These are phyloP conservation scores for Coelogynopora nodosa DNA, from an alignment of 2,888 invertebrate species.

Conservation along the genomic window DNA sequence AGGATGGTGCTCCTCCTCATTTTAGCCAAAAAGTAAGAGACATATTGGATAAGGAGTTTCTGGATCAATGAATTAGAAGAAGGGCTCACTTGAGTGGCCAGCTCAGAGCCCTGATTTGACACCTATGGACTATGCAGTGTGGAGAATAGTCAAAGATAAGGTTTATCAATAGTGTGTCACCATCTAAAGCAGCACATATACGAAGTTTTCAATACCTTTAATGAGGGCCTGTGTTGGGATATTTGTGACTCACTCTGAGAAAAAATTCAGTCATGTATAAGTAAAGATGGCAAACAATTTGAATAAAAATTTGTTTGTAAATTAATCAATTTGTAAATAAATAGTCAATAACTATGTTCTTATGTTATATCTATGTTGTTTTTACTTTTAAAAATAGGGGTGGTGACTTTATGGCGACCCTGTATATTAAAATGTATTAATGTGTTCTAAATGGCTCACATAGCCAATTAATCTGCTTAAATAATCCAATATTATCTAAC, in stretches of 20 bases:
- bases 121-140: conserved; percentile 4
- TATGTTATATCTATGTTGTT: too few species aligned
- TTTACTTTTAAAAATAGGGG: too few species aligned
- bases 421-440: too few species aligned
- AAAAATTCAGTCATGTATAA: conserved; percentile 12
- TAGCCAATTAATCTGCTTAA: too few species aligned
- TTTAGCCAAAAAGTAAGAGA: neutral
- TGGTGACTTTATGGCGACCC: too few species aligned
- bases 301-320: too few species aligned
- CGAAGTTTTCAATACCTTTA: neutral
- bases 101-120: conserved; percentile 7
- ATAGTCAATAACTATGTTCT: too few species aligned
- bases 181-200: neutral
- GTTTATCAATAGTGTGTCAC: conserved; percentile 4
- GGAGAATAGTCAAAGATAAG: conserved; percentile 6
- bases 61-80: neutral
- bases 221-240: neutral
- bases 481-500: too few species aligned
- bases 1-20: neutral
- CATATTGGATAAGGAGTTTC: conserved; percentile 1
- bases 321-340: too few species aligned
- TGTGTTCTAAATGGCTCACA: too few species aligned
- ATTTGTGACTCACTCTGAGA: conserved; percentile 7
- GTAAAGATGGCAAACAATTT: conserved; percentile 20
- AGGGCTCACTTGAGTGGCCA: conserved; percentile 1